Evolutionary conservation across 2,113 vertebrate species (phyloP).

Genomic region (Aix galericulata): DNA sequence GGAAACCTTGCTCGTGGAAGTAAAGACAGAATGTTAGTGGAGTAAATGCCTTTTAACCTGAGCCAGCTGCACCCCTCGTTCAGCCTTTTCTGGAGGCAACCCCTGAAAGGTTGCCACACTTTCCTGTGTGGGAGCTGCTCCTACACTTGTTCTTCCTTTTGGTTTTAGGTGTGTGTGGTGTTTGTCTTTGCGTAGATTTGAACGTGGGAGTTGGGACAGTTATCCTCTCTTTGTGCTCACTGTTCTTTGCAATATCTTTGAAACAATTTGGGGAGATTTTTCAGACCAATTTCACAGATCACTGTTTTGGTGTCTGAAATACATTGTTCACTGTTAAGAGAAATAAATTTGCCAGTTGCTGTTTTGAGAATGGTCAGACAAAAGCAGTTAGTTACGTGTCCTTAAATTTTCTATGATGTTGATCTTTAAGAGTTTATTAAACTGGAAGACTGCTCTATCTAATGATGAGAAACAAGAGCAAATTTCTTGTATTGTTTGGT

Average conservation of each 20-base stretch:
- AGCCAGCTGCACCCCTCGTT: background rate
- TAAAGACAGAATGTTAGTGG: background rate
- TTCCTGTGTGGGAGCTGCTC: background rate
- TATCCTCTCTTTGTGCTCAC: background rate
- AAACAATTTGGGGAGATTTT: background rate
- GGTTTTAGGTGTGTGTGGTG: background rate
- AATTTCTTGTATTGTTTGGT: background rate
- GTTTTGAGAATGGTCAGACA: background rate
- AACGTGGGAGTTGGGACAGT: background rate
- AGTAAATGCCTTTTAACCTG: background rate
- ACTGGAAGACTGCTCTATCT: background rate
- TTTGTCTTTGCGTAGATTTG: background rate
- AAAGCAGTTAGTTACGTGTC: background rate
- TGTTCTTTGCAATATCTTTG: background rate
- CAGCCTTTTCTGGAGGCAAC: background rate
- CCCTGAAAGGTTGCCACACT: background rate
- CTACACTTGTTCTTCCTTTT: background rate
- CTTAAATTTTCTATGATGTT: background rate
- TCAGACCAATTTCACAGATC: background rate
- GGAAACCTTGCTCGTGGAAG: background rate
- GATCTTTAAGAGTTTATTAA: background rate
- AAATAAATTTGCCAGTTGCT: background rate
- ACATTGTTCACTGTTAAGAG: background rate
- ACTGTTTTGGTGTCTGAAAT: background rate
- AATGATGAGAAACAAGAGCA: background rate